Evolutionary conservation across 2,797 vertebrate species (phyloP).

Genomic region (Hoplostethus atlanticus): DNA sequence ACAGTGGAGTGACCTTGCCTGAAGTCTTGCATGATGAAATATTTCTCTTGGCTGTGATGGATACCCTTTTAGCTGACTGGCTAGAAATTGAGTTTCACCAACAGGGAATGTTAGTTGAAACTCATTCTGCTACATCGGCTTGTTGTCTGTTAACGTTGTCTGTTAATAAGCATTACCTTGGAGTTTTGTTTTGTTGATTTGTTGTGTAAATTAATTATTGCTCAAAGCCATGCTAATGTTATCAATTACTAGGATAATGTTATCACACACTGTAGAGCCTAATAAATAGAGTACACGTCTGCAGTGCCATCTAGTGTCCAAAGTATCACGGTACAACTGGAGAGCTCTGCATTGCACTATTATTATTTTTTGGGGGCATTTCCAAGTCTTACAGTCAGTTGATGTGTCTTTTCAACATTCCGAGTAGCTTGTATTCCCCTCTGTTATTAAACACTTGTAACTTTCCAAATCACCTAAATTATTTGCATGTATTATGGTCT

Average conservation of each 20-base stretch:
- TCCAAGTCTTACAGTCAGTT: too few relatives aligned
- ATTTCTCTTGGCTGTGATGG: background rate
- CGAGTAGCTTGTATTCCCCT: too few relatives aligned
- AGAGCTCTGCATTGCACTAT: background rate
- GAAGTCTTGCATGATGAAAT: background rate
- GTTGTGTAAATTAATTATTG: background rate
- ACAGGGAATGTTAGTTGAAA: too few relatives aligned
- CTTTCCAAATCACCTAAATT: background rate
- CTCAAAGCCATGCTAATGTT: background rate
- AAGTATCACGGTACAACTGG: background rate
- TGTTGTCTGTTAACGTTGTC: too few relatives aligned
- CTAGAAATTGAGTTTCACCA: too few relatives aligned
- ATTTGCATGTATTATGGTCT: too few relatives aligned
- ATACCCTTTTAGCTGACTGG: background rate
- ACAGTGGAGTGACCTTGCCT: background rate
- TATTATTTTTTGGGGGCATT: too few relatives aligned
- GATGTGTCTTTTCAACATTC: too few relatives aligned
- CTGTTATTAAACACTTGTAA: background rate
- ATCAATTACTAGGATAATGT: background rate
- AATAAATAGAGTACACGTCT: background rate
- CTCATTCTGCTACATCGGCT: too few relatives aligned
- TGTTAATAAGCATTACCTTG: too few relatives aligned
- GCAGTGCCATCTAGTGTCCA: conserved; percentile 30
- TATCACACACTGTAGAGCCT: background rate
- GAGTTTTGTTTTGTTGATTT: background rate